These are phyloP conservation scores for Drosophila subquinaria DNA, from an alignment of 2,888 invertebrate species.

Conservation along the genomic window DNA sequence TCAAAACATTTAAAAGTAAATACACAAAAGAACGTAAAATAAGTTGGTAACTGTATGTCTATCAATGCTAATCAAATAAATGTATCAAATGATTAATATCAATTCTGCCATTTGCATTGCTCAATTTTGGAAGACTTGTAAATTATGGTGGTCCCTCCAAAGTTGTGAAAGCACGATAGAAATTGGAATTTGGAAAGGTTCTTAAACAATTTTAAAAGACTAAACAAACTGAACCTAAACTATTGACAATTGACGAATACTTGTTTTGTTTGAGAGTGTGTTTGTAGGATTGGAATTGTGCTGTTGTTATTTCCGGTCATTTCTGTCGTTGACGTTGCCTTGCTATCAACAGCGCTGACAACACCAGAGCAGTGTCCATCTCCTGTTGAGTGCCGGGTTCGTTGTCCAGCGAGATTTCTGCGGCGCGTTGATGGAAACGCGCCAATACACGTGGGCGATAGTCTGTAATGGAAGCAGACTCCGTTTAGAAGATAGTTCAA, in stretches of 20 bases:
- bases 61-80: background rate
- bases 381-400: constrained; percentile 95
- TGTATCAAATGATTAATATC: constrained; percentile 1
- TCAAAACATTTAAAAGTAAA: constrained; percentile 16
- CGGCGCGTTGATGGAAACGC: constrained; percentile 93
- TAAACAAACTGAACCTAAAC: constrained; percentile 14
- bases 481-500: background rate
- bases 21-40: constrained; percentile 36
- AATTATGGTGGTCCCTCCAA: too few species aligned
- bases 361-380: constrained; percentile 95
- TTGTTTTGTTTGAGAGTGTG: constrained; percentile 28
- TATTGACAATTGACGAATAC: constrained; percentile 28
- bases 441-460: constrained; percentile 96
- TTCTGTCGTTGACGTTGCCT: constrained; percentile 72
- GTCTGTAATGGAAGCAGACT: constrained; percentile 86
- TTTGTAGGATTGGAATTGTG: constrained; percentile 17
- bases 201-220: background rate
- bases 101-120: background rate
- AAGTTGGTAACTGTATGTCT: constrained; percentile 31
- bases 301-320: constrained; percentile 37
- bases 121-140: constrained; percentile 1
- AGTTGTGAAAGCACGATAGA: background rate
- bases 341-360: constrained; percentile 91
- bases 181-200: background rate
- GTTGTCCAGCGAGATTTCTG: constrained; percentile 94